A percentile compares a stretch with the other conserved stretches of the same genome.
phyloP scores from a whole-genome alignment of 2,888 invertebrate genomes.

The Drosophila percnosoma region DNA sequence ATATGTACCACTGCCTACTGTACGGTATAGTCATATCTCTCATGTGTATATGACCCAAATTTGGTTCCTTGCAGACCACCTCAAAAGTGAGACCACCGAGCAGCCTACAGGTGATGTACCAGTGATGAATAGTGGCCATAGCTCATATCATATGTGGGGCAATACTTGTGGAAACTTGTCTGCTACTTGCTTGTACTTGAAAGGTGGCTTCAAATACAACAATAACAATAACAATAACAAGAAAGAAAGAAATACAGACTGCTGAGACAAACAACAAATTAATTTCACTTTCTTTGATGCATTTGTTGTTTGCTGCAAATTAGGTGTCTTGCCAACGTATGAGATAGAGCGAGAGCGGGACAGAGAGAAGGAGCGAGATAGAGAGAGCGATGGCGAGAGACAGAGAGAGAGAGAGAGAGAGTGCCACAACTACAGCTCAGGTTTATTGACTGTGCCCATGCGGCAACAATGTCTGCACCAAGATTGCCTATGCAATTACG shows the following conservation, averaged over 20 bases:
- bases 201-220: constrained; percentile 6
- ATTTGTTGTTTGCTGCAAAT: constrained; percentile 35
- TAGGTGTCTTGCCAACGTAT: constrained; percentile 50
- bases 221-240: constrained; percentile 17
- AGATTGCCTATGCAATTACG: constrained; percentile 64
- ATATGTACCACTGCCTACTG: background rate
- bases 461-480: constrained; percentile 29
- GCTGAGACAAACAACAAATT: constrained; percentile 58
- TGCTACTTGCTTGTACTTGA: constrained; percentile 30
- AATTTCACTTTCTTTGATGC: constrained; percentile 74
- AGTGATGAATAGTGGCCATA: constrained; percentile 21
- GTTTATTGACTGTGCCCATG: constrained; percentile 70
- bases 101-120: background rate
- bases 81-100: background rate
- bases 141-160: constrained; percentile 38
- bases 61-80: background rate
- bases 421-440: constrained; percentile 45
- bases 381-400: background rate
- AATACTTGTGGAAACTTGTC: constrained; percentile 33
- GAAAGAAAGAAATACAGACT: constrained; percentile 13
- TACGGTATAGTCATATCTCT: background rate
- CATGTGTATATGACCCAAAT: background rate
- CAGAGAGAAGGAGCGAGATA: background rate
- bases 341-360: constrained; percentile 9
- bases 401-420: background rate